Conservation (phyloP, 2,113 vertebrate species). For the Tapirus terrestris region DNA sequence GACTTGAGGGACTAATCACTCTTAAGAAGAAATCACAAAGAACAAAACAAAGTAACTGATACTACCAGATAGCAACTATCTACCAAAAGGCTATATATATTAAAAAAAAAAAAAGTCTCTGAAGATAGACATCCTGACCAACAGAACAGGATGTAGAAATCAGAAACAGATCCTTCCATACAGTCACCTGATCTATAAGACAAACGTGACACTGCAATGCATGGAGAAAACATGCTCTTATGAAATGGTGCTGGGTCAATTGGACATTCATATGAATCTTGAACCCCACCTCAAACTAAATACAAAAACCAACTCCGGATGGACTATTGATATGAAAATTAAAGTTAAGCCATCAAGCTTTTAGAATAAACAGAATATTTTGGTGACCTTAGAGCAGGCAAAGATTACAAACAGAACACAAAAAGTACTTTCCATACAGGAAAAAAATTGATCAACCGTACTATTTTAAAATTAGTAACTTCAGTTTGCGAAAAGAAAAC, state of each 20-base stretch:
- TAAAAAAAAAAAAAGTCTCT: neutral
- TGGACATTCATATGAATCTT: neutral
- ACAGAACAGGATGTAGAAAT: neutral
- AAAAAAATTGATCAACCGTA: neutral
- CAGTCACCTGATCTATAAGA: neutral
- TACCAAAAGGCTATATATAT: neutral
- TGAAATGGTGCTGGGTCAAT: neutral
- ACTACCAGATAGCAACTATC: neutral
- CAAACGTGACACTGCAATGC: neutral
- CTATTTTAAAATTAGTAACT: neutral
- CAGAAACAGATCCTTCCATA: neutral
- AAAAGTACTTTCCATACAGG: neutral
- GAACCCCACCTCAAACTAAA: neutral
- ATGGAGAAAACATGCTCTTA: neutral
- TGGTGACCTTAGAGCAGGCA: neutral
- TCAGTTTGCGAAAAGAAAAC: neutral
- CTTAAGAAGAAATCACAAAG: neutral
- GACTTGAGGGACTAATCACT: neutral
- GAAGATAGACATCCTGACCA: neutral
- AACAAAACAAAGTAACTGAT: neutral
- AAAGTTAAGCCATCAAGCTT: neutral
- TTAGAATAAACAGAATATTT: neutral
- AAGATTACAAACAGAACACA: conserved; percentile 5
- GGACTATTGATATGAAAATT: neutral
- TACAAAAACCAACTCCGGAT: neutral